Evolutionary conservation across 2,113 vertebrate species (phyloP), one percentile per base, ranked within the genome.

Genomic region (Neomonachus schauinslandi): DNA sequence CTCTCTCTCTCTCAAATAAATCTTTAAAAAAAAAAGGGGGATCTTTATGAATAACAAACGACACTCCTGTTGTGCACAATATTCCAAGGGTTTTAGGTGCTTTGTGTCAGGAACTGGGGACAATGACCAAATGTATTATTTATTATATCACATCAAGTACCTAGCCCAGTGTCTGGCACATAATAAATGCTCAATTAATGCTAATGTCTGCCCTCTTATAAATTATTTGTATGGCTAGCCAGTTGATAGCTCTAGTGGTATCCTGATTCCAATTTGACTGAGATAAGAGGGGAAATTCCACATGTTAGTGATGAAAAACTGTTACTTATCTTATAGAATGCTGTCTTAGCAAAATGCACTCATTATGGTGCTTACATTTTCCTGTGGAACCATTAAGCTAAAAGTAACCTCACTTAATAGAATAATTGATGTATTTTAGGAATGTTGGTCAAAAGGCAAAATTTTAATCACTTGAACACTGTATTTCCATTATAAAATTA

Each of bases 391-490:
- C 67, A 69, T 33, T 49, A 76, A 84, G 49, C 28, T 89, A 18
- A 77, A 88, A 83, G 33, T 77, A 95, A 36, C 16, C 10, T 51
- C 36, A 42, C 46, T 79, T 67, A 91, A 63, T 15, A 72, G 53
- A 83, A 72, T 71, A 95, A 57, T 19, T 69, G 7, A 28, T 63
- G 67, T 74, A 84, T 71, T 84, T 94, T 89, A 65, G 67, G 31
- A 18, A 94, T 71, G n/a, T 91, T 81, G 95, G 33, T 96, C 21
- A 88, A 89, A 95, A 94, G 71, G 5, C 69, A 92, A 63, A n/a
- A 18, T 86, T 91, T 97, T 46, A 89, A 63, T 88, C 59, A 88
- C 46, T 22, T 86, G 51, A 96, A 87, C 91, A 18, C 16, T 88
- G 0, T 88, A 91, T 96, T 87, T 95, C 39, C 15, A 24, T 96